These are phyloP conservation scores for Apodemia duryi DNA, from an alignment of 2,888 invertebrate species.

Conservation along the genomic window DNA sequence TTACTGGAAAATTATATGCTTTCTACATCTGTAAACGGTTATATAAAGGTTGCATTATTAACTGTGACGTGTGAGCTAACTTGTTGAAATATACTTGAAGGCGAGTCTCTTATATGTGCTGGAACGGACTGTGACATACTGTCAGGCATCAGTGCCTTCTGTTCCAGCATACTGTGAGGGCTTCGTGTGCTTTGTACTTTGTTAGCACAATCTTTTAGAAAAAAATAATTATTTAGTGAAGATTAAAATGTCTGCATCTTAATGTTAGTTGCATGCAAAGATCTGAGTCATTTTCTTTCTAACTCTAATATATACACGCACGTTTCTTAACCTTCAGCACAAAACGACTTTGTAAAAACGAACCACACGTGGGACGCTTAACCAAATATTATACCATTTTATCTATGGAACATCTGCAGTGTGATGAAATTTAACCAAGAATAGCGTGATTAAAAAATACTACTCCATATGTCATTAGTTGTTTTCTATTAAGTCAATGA, in stretches of 20 bases:
- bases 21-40: not conserved
- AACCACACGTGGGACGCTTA: not conserved
- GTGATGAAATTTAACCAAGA: not conserved
- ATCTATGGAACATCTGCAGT: not conserved
- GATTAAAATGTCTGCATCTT: not conserved
- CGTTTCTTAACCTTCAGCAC: not conserved
- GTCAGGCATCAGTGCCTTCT: not conserved
- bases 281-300: not conserved
- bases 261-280: not conserved
- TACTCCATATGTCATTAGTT: not conserved
- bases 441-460: not conserved
- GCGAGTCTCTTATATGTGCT: not conserved
- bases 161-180: not conserved
- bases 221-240: not conserved
- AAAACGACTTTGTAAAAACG: not conserved
- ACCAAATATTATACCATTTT: not conserved
- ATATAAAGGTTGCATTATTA: not conserved
- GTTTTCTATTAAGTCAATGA: not conserved
- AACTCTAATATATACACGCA: not conserved
- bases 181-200: not conserved
- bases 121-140: not conserved
- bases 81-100: not conserved
- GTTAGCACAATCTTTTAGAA: not conserved
- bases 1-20: constrained; percentile 10
- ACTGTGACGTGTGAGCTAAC: not conserved